Percentiles rank a stretch among this genome's conserved stretches.
Evolutionary conservation across 1,140 invertebrate species (phyloP).

Genomic region (Andricus grossulariae): DNA sequence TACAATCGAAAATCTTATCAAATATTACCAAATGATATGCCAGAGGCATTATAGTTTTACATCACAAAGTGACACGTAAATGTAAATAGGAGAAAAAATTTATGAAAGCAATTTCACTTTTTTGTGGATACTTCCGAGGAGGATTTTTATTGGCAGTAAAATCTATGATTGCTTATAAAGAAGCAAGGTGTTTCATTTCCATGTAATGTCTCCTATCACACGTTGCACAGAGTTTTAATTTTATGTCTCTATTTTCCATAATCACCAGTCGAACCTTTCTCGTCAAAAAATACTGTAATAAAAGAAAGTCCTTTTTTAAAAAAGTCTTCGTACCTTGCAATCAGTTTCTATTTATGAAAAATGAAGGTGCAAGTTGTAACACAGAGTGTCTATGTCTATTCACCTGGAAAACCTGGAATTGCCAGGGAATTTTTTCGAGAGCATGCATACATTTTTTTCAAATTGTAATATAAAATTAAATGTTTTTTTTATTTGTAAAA

Average conservation of each 20-base stretch:
- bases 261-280: slow-evolving; percentile 8
- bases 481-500: too few species aligned
- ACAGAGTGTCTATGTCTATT: too few species aligned
- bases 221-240: slow-evolving; percentile 14
- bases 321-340: background rate
- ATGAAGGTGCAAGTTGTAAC: too few species aligned
- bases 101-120: slow-evolving; percentile 27
- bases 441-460: background rate
- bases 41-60: background rate
- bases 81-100: slow-evolving; percentile 20
- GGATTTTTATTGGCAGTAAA: slow-evolving; percentile 18
- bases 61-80: slow-evolving; percentile 26
- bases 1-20: too few species aligned
- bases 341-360: background rate
- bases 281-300: too few species aligned
- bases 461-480: background rate
- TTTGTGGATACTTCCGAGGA: slow-evolving; percentile 18
- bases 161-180: slow-evolving; percentile 18
- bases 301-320: background rate
- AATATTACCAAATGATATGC: background rate
- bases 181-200: slow-evolving; percentile 14
- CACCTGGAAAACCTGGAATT: too few species aligned
- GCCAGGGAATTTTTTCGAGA: too few species aligned
- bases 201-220: slow-evolving; percentile 20
- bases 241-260: slow-evolving; percentile 12